phyloP scores from a whole-genome alignment of 1,140 invertebrate genomes.

The Bombus balteatus region DNA sequence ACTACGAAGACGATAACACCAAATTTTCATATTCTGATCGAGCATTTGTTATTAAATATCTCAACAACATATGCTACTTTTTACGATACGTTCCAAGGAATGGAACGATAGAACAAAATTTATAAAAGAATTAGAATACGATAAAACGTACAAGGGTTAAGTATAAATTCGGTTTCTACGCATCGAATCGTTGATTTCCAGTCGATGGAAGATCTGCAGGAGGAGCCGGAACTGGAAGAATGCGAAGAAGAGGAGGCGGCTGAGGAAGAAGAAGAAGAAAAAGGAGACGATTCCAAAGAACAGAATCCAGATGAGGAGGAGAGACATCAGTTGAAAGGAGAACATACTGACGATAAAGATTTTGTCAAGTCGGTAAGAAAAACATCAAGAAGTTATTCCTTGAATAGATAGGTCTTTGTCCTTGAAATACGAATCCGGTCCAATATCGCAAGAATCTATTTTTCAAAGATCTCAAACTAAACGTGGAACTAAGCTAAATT shows the following conservation, averaged over 20 bases:
- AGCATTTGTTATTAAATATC: neutral
- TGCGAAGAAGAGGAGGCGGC: constrained; percentile 82
- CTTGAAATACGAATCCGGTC: constrained; percentile 3
- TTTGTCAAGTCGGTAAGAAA: constrained; percentile 77
- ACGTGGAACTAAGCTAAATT: too few relatives aligned
- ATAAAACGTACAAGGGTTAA: neutral
- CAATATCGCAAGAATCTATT: constrained; percentile 67
- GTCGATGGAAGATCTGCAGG: constrained; percentile 82
- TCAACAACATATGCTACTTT: neutral
- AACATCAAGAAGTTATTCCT: constrained; percentile 51
- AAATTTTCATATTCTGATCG: neutral
- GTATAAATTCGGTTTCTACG: neutral
- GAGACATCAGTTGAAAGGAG: constrained; percentile 31
- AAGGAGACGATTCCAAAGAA: constrained; percentile 40
- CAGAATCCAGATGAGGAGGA: constrained; percentile 26
- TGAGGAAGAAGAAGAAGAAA: constrained; percentile 74
- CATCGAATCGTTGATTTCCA: constrained; percentile 41
- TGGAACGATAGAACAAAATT: neutral
- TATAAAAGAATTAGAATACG: neutral
- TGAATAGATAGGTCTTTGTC: constrained; percentile 43
- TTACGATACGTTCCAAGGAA: neutral
- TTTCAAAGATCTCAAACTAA: neutral
- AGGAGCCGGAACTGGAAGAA: constrained; percentile 82
- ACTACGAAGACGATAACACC: neutral
- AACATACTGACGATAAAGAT: constrained; percentile 56